Evolutionary conservation across 2,888 invertebrate species (phyloP), one percentile per base, ranked within the genome.

Genomic region (Liodrosophila aerea): DNA sequence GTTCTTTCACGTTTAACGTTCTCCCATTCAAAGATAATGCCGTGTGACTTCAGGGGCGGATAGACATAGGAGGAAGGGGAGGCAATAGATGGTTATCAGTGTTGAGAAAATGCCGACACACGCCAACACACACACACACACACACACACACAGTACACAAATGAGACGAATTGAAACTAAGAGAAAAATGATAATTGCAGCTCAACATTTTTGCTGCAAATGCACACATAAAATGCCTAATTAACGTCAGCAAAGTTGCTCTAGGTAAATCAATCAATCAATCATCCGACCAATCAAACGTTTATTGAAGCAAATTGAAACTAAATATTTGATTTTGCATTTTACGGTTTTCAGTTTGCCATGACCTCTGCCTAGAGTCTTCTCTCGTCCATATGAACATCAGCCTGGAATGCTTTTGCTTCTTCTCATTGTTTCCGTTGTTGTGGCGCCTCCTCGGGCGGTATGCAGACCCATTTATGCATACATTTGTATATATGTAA

Each of bases 61-160:
- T 1, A 9, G 8, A n/a, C n/a, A n/a, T n/a, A n/a, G 33, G n/a
- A 22, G 34, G n/a, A 7, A 51, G 12, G 39, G 49, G 37, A 39
- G 51, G 47, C 13, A 56, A 51, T 59, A 67, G 73, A 78, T 78
- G 77, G 71, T 84, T 78, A 84, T 78, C 78, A 84, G 70, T 56
- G 52, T 57, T 58, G 16, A 56, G 57, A 65, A 67, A 70, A 59
- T 59, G 64, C 64, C 72, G 75, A 69, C 64, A 53, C 11, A 46
- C 30, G 34, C 34, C 44, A 45, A 34, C 9, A n/a, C 27, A 40
- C 29, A 45, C 52, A 47, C 37, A 43, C 4, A 34, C 33, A 36
- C 31, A 15, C 30, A 11, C 47, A 46, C 7, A 8, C 11, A 8
- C 4, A 18, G 40, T 12, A 37, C 37, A 51, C 49, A 4, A 9